A percentile compares a stretch with the other conserved stretches of the same genome.
phyloP scores from a whole-genome alignment of 2,888 invertebrate species.

The Parthenolecanium corni region DNA sequence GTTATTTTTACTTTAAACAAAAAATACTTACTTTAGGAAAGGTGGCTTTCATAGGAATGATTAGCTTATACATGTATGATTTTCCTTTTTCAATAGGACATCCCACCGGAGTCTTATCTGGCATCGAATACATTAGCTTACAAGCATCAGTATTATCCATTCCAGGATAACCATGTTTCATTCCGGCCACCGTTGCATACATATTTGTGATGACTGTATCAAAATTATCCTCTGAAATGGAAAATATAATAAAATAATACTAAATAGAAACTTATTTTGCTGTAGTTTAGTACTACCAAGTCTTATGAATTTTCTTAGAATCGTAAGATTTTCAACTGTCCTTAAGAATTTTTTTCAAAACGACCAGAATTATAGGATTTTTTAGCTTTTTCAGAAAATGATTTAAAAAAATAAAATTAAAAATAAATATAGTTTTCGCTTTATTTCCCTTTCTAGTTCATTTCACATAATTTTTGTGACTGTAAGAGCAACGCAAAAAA shows the following conservation, averaged over 20 bases:
- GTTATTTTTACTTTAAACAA: not conserved
- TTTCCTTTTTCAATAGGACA: conserved; percentile 21
- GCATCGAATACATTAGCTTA: not conserved
- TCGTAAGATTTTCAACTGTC: too few relatives aligned
- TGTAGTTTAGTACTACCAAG: too few relatives aligned
- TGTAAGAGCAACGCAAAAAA: too few relatives aligned
- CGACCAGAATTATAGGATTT: too few relatives aligned
- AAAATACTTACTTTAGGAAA: conserved; percentile 12
- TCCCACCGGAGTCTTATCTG: not conserved
- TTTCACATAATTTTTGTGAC: too few relatives aligned
- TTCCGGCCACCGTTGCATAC: conserved; percentile 7
- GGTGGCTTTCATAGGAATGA: conserved; percentile 7
- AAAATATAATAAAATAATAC: not conserved
- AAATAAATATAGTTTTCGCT: too few relatives aligned
- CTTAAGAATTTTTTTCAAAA: too few relatives aligned
- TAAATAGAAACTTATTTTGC: too few relatives aligned
- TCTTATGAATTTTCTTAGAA: too few relatives aligned
- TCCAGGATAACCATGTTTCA: conserved; percentile 21
- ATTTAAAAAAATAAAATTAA: too few relatives aligned
- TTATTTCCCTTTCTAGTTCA: too few relatives aligned
- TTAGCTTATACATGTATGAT: not conserved
- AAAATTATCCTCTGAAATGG: conserved; percentile 3
- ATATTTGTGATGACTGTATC: not conserved
- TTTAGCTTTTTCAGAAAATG: too few relatives aligned
- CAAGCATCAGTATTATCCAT: conserved; percentile 7